Conservation (phyloP, 2,113 vertebrate species). For the Emydocephalus ijimae region DNA sequence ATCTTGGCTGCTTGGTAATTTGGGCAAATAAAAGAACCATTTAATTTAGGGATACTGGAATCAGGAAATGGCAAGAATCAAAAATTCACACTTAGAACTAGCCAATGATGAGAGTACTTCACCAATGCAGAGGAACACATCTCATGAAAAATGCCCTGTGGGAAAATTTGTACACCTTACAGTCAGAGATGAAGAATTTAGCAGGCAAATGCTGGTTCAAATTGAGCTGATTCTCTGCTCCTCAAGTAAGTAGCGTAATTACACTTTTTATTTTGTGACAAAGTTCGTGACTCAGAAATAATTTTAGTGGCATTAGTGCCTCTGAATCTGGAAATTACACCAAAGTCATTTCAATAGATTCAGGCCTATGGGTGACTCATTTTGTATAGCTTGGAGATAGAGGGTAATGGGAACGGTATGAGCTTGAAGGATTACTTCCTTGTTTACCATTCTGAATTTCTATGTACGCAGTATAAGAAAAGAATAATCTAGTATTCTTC, state of each 20-base stretch:
- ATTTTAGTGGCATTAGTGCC: neutral
- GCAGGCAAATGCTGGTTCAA: neutral
- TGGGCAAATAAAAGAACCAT: neutral
- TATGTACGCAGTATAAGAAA: neutral
- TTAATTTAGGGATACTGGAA: neutral
- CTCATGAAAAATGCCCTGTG: neutral
- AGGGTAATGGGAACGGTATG: neutral
- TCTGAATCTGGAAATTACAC: neutral
- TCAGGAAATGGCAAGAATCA: neutral
- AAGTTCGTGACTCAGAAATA: neutral
- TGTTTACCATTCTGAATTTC: neutral
- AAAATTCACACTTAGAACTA: neutral
- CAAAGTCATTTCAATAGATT: neutral
- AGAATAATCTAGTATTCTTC: neutral
- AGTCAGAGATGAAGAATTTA: neutral
- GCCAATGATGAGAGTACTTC: neutral
- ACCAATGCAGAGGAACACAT: neutral
- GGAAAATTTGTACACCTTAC: neutral
- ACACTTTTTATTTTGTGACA: neutral
- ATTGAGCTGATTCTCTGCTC: neutral
- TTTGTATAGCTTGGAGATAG: neutral
- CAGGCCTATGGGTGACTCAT: neutral
- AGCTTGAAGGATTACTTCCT: neutral
- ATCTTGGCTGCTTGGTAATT: neutral
- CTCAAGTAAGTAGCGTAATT: neutral